A percentile compares a stretch with the other conserved stretches of the same genome.
Conservation (phyloP, 2,797 vertebrate species). For the Darevskia mixta region DNA sequence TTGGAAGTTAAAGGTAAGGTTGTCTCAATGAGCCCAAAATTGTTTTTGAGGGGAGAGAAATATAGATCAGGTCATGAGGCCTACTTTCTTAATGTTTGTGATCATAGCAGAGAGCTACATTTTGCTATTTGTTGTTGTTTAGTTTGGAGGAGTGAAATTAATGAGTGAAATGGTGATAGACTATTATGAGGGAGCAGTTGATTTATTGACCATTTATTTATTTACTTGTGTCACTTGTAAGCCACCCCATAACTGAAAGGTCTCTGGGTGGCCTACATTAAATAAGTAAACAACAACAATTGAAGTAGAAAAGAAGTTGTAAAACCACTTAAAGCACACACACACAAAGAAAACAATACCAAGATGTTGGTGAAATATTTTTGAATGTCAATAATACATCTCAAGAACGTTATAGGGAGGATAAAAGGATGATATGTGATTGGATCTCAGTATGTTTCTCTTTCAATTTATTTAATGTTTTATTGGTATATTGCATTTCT, state of each 20-base stretch:
- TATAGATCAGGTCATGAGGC: neutral
- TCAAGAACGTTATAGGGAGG: neutral
- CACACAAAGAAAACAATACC: neutral
- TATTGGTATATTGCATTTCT: neutral
- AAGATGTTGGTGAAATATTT: neutral
- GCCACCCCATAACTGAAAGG: too few species aligned
- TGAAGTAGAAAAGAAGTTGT: neutral
- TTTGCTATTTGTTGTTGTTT: neutral
- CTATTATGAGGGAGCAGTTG: neutral
- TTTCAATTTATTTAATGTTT: neutral
- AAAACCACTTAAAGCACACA: neutral
- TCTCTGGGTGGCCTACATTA: too few species aligned
- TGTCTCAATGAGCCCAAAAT: neutral
- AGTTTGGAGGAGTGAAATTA: neutral
- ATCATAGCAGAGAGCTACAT: neutral
- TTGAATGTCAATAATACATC: neutral
- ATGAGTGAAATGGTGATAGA: neutral
- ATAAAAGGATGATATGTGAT: neutral
- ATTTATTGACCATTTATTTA: neutral
- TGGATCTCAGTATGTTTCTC: neutral
- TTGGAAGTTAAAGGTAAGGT: constrained; percentile 98
- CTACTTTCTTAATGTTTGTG: neutral
- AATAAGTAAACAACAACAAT: too few species aligned
- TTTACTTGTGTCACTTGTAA: too few species aligned
- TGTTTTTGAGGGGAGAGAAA: constrained; percentile 8